Base-by-base conservation (phyloP, 1,140 invertebrate genomes). In the Orius insidiosus region DNA sequence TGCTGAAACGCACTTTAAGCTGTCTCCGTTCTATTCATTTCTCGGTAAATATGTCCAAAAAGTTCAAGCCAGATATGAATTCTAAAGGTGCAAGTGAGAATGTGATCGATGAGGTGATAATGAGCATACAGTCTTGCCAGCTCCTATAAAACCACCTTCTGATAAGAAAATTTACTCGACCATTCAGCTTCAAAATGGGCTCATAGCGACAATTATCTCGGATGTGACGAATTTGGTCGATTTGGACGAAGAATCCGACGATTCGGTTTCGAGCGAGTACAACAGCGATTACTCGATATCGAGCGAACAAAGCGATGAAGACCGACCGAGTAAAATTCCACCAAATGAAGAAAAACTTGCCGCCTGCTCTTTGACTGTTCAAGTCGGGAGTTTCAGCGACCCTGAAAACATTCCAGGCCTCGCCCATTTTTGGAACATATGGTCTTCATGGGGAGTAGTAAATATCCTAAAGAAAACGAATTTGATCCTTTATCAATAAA, bases 341-440 rank as follows among this genome's bases (percentile, higher is more conserved):
- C 45, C 38, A 37, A 51, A 45, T 49, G 51, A 45, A 34, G 47
- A 54, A 43, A 53, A 47, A 16, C 53, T 78, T 69, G 78, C 79
- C 33, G 80, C 80, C 1, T 78, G 78, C 57, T 74, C 72, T 5
- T 58, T 85, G 3, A 69, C 70, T 46, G 70, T 85, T 9, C 71
- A 75, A 34, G 78, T 80, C 30, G 59, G 60, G n/a, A 58, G 57
- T 52, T 60, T 60, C 45, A 55, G 55, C 47, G 74, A 77, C 57
- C 85, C 85, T 0, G 55, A 60, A 36, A 68, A 82, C 37, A 73
- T 90, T 42, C 85, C 79, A 51, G 92, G 92, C 1, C 58, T 95
- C 54, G 87, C 90, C 1, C 90, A 96, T 64, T 93, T 95, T 72
- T 92, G 40, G 90, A 96, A 60, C 90, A 96, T 59, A 93, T 95